Evolutionary conservation across 2,797 vertebrate genomes (phyloP), one percentile per base, ranked within the genome.

Genomic region (Gallirallus australis): DNA sequence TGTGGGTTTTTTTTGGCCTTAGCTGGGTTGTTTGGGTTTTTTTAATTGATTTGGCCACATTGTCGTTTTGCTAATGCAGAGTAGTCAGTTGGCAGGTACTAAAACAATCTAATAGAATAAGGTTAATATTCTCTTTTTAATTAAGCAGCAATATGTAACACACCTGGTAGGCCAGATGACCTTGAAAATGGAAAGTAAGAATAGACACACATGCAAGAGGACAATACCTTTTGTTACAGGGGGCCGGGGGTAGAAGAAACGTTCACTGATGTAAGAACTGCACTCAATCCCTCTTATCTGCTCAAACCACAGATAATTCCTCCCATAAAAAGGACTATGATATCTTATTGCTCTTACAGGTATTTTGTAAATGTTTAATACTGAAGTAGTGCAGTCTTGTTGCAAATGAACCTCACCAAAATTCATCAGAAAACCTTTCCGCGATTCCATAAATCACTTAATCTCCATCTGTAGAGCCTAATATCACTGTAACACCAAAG

Each of bases 81-180:
- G 30, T 33, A 63, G 52, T 86, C 64, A 80, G 45, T 47, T 91
- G 84, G 56, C 78, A 94, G 53, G 75, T 92, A 77, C 77, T 87
- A 66, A 91, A 93, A 73, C 66, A 84, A 40, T 77, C 78, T 77
- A 92, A 71, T 39, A 85, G 48, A 91, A 73, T 73, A 93, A 92
- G 35, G 70, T 86, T 90, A 76, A 93, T 95, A 17, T 87, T 86
- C 30, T 66, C 63, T 88, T 39, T 89, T 84, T 95, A 96, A 93
- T 94, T 85, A 94, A 71, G 70, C 40, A 82, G 64, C 83, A 84
- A 57, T 75, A 77, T 78, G 37, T 71, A 92, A 82, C 56, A n/a
- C 20, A 73, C 28, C 6, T 57, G 80, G 68, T 73, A 33, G 75
- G 33, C 78, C 71, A 87, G 39, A 66, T 85, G 90, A 96, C 86